Base-by-base conservation (phyloP, 2,797 vertebrate species). In the Aldrovandia affinis region DNA sequence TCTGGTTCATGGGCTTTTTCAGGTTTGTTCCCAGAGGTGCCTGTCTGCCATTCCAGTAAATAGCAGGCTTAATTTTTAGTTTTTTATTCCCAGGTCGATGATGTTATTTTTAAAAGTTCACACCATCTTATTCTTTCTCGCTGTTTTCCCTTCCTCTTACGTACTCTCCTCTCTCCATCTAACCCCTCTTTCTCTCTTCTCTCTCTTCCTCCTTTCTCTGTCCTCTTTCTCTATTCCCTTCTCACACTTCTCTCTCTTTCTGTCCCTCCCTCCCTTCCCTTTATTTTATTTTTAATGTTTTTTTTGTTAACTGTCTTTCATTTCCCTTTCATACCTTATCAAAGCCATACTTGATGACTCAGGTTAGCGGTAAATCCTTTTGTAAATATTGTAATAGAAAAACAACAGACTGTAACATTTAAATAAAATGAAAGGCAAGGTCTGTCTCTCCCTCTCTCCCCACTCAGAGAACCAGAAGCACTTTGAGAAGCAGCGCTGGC, bases 401-500 rank as follows among this genome's bases (percentile, higher is more conserved):
- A 33, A 10, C 14, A 68, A 68, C 63, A 33, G 63, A 68, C 33
- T 68, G 30, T 36, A 70, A 70, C 30, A 22, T 20, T 1, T 39
- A 22, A 36, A 12, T 2, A 15, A 65, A 65, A 33, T 30, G 30
- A 30, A 3, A 1, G 7, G 0, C 3, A 1, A 12, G 2, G 2
- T 8, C 25, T 30, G 10, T 22, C 28, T 28, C 20, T 15, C 28
- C 1, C 52, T 55, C 54, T 14, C n/a, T 77, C 42, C 22, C 22
- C 25, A 8, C 20, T 0, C 87, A 95, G 94, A 92, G 86, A 95
- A 94, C 84, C 92, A 84, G 87, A 89, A 89, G 0, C 91, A 94
- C 85, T 95, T 93, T 0, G 94, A 95, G 89, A 90, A 91, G 79
- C 88, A 91, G 59, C 94, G 94, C 78, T 95, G 94, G 94, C 94